These are phyloP conservation scores for Cosmia pyralina DNA, from an alignment of 2,888 invertebrate genomes.

Conservation along the genomic window DNA sequence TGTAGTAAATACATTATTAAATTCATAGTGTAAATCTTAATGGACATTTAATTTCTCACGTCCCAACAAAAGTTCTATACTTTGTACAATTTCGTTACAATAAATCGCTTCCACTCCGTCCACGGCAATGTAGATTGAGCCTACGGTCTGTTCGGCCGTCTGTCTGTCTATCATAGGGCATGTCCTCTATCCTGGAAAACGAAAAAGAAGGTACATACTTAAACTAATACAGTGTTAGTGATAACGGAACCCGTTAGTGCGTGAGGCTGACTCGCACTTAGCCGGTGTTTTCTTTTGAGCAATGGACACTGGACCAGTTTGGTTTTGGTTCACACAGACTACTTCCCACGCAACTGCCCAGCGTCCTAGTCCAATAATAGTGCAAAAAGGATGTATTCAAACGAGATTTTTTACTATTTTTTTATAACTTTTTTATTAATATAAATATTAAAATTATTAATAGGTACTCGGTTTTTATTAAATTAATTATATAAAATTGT, in stretches of 20 bases:
- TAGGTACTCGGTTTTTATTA: constrained; percentile 90
- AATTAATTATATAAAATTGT: constrained; percentile 89
- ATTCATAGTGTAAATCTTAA: too few species aligned
- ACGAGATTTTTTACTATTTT: constrained; percentile 79
- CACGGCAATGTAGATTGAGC: neutral
- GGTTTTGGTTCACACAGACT: neutral
- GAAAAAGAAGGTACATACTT: too few species aligned
- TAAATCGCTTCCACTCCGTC: neutral
- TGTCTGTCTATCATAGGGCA: too few species aligned
- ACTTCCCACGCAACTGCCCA: neutral
- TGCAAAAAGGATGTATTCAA: constrained; percentile 73
- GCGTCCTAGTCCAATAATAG: constrained; percentile 10
- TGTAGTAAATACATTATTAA: too few species aligned
- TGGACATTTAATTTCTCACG: too few species aligned
- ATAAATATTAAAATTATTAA: constrained; percentile 90
- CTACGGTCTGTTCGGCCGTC: too few species aligned
- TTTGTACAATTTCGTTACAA: neutral
- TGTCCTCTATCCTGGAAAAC: too few species aligned
- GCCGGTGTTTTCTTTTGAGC: neutral
- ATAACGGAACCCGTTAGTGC: neutral
- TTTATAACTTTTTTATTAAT: constrained; percentile 88
- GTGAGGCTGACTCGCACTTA: neutral
- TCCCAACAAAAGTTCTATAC: too few species aligned
- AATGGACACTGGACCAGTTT: neutral
- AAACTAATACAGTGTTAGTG: too few species aligned